A percentile compares a stretch with the other conserved stretches of the same genome.
These are phyloP conservation scores for Cottus gobio DNA, from an alignment of 2,113 vertebrate species.

Conservation along the genomic window DNA sequence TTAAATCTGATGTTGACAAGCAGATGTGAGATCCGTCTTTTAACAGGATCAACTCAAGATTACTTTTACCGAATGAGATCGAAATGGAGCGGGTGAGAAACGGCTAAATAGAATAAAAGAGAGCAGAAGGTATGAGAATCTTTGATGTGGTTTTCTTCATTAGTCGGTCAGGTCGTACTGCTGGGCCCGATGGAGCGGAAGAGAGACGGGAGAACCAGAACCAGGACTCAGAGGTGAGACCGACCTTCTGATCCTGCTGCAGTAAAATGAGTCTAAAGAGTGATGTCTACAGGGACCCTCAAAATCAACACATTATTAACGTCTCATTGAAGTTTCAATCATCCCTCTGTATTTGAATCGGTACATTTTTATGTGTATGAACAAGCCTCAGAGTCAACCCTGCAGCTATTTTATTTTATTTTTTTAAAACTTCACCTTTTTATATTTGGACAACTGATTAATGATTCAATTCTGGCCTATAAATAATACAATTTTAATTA, in stretches of 20 bases:
- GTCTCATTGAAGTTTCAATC: no score
- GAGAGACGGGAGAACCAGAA: not conserved
- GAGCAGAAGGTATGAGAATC: not conserved
- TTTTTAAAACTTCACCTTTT: not conserved
- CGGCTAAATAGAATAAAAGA: conserved; percentile 4
- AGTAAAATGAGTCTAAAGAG: not conserved
- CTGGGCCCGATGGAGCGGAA: no score
- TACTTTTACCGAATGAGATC: conserved; percentile 16
- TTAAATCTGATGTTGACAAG: not conserved
- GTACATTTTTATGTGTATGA: no score
- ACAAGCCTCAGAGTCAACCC: no score
- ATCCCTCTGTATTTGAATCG: no score
- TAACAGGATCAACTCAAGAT: conserved; percentile 19
- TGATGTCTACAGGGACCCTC: no score
- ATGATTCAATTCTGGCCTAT: not conserved
- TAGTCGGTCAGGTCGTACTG: not conserved
- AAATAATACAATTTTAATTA: not conserved
- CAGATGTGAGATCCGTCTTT: conserved; percentile 10
- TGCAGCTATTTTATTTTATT: not conserved
- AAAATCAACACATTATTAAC: no score
- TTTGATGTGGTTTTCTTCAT: not conserved
- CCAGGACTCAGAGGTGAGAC: not conserved
- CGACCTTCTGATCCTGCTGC: not conserved
- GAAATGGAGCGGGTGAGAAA: not conserved
- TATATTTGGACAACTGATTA: not conserved